Evolutionary conservation across 1,140 invertebrate genomes (phyloP).

Genomic region (Catajapyx aquilonaris): DNA sequence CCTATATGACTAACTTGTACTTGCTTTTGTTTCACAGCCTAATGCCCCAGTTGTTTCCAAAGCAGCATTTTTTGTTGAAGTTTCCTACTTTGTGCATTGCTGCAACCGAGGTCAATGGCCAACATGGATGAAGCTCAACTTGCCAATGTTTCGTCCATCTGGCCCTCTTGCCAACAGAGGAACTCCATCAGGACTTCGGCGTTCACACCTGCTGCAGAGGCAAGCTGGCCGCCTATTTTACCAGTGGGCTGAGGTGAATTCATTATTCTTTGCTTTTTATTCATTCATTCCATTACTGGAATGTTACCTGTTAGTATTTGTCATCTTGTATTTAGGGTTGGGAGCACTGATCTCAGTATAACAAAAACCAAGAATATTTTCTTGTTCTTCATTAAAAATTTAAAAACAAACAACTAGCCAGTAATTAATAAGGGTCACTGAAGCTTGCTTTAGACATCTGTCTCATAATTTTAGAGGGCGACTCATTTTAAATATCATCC

Average conservation of each 20-base stretch:
- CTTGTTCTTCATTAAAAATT: too few relatives aligned
- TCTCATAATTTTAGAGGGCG: too few relatives aligned
- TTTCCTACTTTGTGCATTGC: constrained; percentile 84
- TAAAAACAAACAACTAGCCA: too few relatives aligned
- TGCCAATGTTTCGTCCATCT: constrained; percentile 54
- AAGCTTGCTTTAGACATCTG: too few relatives aligned
- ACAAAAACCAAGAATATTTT: too few relatives aligned
- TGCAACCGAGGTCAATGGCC: constrained; percentile 98
- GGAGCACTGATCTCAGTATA: too few relatives aligned
- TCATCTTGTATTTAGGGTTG: too few relatives aligned
- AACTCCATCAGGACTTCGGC: constrained; percentile 34
- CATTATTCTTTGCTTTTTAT: too few relatives aligned
- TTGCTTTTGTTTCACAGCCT: constrained; percentile 36
- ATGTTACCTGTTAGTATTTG: too few relatives aligned
- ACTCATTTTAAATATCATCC: too few relatives aligned
- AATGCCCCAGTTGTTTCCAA: constrained; percentile 78
- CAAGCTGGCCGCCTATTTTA: constrained; percentile 91
- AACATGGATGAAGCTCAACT: constrained; percentile 74
- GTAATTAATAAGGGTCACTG: too few relatives aligned
- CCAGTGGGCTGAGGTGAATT: constrained; percentile 87
- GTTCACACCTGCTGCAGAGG: constrained; percentile 64
- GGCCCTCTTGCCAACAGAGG: constrained; percentile 30
- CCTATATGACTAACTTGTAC: not conserved
- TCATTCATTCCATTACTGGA: too few relatives aligned
- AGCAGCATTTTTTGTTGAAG: constrained; percentile 80